Evolutionary conservation across 2,797 vertebrate species (phyloP).

Genomic region (Erpetoichthys calabaricus): DNA sequence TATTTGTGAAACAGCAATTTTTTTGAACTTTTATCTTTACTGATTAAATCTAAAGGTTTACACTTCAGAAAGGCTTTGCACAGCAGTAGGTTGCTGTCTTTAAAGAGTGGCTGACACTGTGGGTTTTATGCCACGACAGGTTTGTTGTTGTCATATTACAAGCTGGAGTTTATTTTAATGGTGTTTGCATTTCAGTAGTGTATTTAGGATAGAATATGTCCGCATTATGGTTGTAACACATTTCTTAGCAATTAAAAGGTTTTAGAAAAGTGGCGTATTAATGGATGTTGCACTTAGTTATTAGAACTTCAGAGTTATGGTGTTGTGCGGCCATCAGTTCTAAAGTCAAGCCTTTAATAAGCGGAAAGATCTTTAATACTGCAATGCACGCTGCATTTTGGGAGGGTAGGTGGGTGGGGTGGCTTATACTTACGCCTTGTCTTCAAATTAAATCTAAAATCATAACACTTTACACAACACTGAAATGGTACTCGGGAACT

Average conservation of each 20-base stretch:
- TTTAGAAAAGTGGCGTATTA: conserved; percentile 3
- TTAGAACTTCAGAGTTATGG: no score
- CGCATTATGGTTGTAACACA: not conserved
- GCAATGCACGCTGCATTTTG: no score
- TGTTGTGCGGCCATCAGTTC: no score
- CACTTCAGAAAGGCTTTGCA: conserved; percentile 1
- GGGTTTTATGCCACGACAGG: conserved; percentile 10
- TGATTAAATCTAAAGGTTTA: conserved; percentile 5
- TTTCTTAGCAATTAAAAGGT: conserved; percentile 7
- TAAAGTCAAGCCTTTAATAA: no score
- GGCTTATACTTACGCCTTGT: no score
- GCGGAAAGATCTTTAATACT: no score
- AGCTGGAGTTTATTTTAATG: conserved; percentile 5
- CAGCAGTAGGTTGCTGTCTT: not conserved
- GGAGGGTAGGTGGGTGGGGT: no score
- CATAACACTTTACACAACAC: no score
- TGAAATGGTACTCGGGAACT: no score
- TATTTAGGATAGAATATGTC: conserved; percentile 9
- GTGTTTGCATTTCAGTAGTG: conserved; percentile 4
- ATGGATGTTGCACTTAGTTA: conserved; percentile 6
- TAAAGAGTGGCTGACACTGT: conserved; percentile 6
- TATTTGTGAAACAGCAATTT: conserved; percentile 17
- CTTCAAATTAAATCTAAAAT: no score
- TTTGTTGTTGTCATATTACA: not conserved
- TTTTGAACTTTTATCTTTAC: conserved; percentile 11